Percentiles rank a stretch among this genome's conserved stretches.
These are phyloP conservation scores for Battus philenor DNA, from an alignment of 1,140 invertebrate species.

Conservation along the genomic window DNA sequence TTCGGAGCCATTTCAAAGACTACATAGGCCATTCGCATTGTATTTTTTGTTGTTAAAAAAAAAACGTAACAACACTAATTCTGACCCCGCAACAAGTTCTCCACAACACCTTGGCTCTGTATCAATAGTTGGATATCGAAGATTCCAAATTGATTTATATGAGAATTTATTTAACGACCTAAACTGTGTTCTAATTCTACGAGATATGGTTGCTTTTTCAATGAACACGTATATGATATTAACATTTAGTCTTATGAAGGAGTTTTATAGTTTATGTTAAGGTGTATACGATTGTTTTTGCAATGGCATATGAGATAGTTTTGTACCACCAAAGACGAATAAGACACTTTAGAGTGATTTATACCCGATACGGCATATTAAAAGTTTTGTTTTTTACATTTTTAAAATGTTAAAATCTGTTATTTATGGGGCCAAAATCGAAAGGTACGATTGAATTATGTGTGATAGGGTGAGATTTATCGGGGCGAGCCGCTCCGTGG, in stretches of 20 bases:
- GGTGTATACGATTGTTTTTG: slow-evolving; percentile 18
- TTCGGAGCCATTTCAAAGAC: too few species aligned
- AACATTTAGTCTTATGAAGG: not conserved
- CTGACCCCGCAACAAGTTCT: slow-evolving; percentile 30
- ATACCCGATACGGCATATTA: slow-evolving; percentile 50
- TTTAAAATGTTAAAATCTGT: slow-evolving; percentile 51
- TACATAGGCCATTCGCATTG: slow-evolving; percentile 24
- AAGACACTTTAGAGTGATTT: slow-evolving; percentile 46
- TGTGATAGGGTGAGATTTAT: slow-evolving; percentile 42
- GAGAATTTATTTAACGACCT: slow-evolving; percentile 25
- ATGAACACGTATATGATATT: not conserved
- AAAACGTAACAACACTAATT: slow-evolving; percentile 30
- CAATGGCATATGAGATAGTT: not conserved
- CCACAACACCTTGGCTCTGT: slow-evolving; percentile 37
- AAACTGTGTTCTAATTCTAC: slow-evolving; percentile 11
- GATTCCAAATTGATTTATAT: slow-evolving; percentile 49
- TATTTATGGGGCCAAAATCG: slow-evolving; percentile 49
- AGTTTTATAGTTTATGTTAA: not conserved
- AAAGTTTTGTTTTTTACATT: slow-evolving; percentile 46
- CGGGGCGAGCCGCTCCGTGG: slow-evolving; percentile 23
- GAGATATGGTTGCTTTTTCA: slow-evolving; percentile 1
- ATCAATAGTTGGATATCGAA: slow-evolving; percentile 45
- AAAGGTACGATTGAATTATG: slow-evolving; percentile 50
- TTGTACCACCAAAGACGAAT: slow-evolving; percentile 48
- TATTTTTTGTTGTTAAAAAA: slow-evolving; percentile 10